Base-by-base conservation (phyloP, 64 coral and sea anemone species). In the Porites lutea region DNA sequence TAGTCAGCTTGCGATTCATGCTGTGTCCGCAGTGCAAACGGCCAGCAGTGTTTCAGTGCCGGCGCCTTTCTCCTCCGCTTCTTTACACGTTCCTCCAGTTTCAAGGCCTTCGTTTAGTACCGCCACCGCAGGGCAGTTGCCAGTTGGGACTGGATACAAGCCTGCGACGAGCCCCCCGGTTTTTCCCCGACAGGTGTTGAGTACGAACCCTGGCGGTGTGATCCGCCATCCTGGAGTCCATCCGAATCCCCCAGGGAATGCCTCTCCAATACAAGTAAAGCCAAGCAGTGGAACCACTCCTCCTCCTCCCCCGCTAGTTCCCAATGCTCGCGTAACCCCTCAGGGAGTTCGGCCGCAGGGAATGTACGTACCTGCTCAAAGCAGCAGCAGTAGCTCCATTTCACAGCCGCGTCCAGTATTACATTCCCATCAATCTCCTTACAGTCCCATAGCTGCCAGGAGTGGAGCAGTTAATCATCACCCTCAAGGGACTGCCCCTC, bases 251-350 rank as follows among this genome's bases (percentile, higher is more conserved):
- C 37, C 81, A 18, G 46, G 59, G 59, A 71, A 46, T 0, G 62
- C 87, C 20, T 82, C 88, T 3, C 59, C 75, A 21, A 86, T 94
- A 12, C 90, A 82, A 84, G 82, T 94, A 48, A 94, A 88, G 15
- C 87, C 78, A 2, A 76, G 69, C 7, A 74, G 79, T 19, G 90
- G 88, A 1, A 89, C 92, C 15, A 76, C 95, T 11, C 87, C 91
- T 68, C 92, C 88, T 5, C 95, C 95, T 15, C 87, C 81, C 4
- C 81, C 81, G n/a, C 63, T 84, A 21, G 81, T 84, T 64, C 63
- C 81, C 9, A 84, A 84, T 21, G 44, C 81, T 68, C 61, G 81
- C 12, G 16, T 84, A 50, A 14, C 12, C 57, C 78, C 22, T 8
- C 59, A 84, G 64, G 81, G 45, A 69, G 45, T 66, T 68, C 44